Evolutionary conservation across 2,888 invertebrate species (phyloP), one percentile per base, ranked within the genome.

Genomic region (Emmelina monodactyla): DNA sequence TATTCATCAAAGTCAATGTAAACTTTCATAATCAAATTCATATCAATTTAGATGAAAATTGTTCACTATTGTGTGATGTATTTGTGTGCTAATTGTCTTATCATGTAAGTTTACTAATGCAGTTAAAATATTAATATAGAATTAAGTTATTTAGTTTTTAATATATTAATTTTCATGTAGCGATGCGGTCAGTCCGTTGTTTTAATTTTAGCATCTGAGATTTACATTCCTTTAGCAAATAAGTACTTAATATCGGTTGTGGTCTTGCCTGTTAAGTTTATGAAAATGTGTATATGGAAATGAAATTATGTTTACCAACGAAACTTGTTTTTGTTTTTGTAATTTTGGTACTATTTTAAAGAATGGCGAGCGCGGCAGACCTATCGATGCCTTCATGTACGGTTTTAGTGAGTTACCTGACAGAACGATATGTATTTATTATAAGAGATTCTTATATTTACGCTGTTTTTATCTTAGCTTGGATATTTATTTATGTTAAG

Each of bases 241-340:
- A 78, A 78, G 79, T 80, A 81, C 79, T 79, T 80, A 79, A 73
- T 79, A 78, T 80, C 72, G 80, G 81, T 82, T 82, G 79, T 81
- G 81, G 80, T 81, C 81, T 82, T 82, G 81, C 81, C 80, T 80
- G 76, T 76, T 80, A 81, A 76, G 78, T 78, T 76, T 67, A 75
- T 68, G 58, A 70, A 72, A 72, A 67, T 64, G 61, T 68, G 64
- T 67, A 62, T 67, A 65, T 67, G 72, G 70, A 72, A 69, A 64
- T 71, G 72, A 73, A 76, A 68, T 75, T 69, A 68, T 60, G 71
- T 76, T 75, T 76, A 79, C 78, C 79, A 79, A 79, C 78, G 78
- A 79, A n/a, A 78, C 66, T 69, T 62, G 55, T 59, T 72, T 73
- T 61, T 75, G 64, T 70, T 70, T 57, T 53, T 47, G 45, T 53